A percentile compares a stretch with the other conserved stretches of the same genome.
Evolutionary conservation across 2,113 vertebrate species (phyloP).

Genomic region (Etia nguti): DNA sequence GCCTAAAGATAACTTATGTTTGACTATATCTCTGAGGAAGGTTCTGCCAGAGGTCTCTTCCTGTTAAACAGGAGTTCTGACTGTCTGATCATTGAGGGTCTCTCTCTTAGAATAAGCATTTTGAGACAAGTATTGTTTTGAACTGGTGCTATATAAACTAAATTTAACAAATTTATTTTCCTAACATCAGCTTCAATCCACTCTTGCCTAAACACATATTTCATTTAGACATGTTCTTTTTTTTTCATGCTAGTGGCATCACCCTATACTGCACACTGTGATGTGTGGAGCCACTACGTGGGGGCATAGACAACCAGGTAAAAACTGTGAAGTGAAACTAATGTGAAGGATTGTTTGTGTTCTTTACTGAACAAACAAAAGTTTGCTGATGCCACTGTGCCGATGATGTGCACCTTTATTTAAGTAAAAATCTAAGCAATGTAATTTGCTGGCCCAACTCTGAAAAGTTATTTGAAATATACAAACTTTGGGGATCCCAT

Average conservation of each 20-base stretch:
- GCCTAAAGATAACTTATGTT: background rate
- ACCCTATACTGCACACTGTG: background rate
- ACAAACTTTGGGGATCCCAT: background rate
- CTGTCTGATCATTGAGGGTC: background rate
- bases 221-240: fast-evolving
- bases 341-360: background rate
- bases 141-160: background rate
- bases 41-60: background rate
- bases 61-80: background rate
- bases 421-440: background rate
- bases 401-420: fast-evolving
- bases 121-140: background rate
- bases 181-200: background rate
- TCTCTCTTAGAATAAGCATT: background rate
- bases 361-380: background rate
- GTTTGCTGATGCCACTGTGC: background rate
- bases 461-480: background rate
- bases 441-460: background rate
- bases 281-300: background rate
- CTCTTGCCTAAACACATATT: background rate
- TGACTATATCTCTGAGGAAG: background rate
- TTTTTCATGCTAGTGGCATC: fast-evolving
- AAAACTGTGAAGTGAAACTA: background rate
- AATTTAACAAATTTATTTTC: background rate
- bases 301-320: background rate